Evolutionary conservation across 1,140 invertebrate species (phyloP), one percentile per base, ranked within the genome.

Genomic region (Ceratina australensis): DNA sequence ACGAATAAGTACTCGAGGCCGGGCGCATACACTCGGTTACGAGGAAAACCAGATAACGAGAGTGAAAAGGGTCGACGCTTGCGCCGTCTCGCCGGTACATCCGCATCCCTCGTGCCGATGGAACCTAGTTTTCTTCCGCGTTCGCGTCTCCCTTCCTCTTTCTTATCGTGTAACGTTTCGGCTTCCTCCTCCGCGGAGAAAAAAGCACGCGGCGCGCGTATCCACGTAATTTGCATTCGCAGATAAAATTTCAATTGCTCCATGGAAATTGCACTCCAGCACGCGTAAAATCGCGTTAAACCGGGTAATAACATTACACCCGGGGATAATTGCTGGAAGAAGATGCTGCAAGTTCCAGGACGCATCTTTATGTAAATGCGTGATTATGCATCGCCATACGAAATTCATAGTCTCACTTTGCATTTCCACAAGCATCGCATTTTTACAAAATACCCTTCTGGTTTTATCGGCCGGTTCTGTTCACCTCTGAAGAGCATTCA

Each of bases 51-150:
- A 74, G 77, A 79, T 79, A 79, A 79, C 69, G 69, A 73, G 68
- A 79, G 77, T 79, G 77, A 74, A 79, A 79, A 79, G 71, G 47
- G 71, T 79, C 61, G 54, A 79, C 77, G 77, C 71, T 79, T 73
- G 77, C 77, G 71, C 77, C 60, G 77, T 47, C 77, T 24, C 15
- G 52, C 0, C 28, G 24, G 22, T 15, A n/a, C 16, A 33, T 47
- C 64, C 28, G 50, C 26, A 33, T 65, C 61, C 16, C 22, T 65
- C 60, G 8, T 24, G 4, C 4, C 24, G 28, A 64, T n/a, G 8
- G 16, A 56, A 78, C 57, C 49, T 15, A 64, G 28, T 69, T 76
- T 69, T 16, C 57, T 54, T 71, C 42, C 22, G n/a, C 42, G 13
- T 26, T 28, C 1, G 2, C 20, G 54, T 59, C 71, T 26, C n/a